Evolutionary conservation across 2,797 vertebrate genomes (phyloP).

Genomic region (Poecilia velifera): DNA sequence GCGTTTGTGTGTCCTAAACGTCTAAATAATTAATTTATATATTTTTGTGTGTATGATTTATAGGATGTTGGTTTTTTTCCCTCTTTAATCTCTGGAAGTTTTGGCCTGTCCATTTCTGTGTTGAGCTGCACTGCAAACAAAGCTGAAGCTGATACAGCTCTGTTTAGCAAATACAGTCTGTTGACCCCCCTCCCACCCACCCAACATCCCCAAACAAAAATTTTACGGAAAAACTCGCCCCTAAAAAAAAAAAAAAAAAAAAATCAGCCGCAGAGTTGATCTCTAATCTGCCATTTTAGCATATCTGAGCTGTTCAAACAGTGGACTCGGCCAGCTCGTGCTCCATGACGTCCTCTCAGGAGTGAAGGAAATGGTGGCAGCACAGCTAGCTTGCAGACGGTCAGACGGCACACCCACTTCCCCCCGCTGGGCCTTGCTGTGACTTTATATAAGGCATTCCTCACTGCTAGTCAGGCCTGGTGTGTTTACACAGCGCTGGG

Average conservation of each 20-base stretch:
- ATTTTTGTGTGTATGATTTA: not conserved
- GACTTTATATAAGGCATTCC: slow-evolving; percentile 86
- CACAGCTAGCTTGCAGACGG: slow-evolving; percentile 69
- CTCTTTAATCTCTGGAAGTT: not conserved
- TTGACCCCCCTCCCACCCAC: slow-evolving; percentile 1
- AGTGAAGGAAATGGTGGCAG: slow-evolving; percentile 81
- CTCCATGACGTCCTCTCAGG: slow-evolving; percentile 76
- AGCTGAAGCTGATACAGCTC: slow-evolving; percentile 32
- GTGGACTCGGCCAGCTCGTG: slow-evolving; percentile 61
- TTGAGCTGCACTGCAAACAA: slow-evolving; percentile 31
- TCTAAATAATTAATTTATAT: slow-evolving; percentile 11
- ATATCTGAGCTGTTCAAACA: slow-evolving; percentile 70
- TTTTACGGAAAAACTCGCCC: too few species aligned
- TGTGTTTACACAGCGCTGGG: slow-evolving; percentile 84
- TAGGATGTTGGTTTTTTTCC: not conserved
- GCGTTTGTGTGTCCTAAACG: slow-evolving; percentile 6
- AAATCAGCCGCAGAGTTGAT: slow-evolving; percentile 56
- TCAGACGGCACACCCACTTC: slow-evolving; percentile 80
- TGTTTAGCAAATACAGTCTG: slow-evolving; percentile 33
- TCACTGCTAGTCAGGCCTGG: slow-evolving; percentile 81
- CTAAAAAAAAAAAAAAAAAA: slow-evolving; percentile 1
- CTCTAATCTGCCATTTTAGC: slow-evolving; percentile 75
- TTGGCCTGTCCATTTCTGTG: slow-evolving; percentile 23
- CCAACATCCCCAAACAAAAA: slow-evolving; percentile 23
- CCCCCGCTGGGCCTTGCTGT: slow-evolving; percentile 79